Evolutionary conservation across 2,888 invertebrate species (phyloP).

Genomic region (Sphecodes monilicornis): DNA sequence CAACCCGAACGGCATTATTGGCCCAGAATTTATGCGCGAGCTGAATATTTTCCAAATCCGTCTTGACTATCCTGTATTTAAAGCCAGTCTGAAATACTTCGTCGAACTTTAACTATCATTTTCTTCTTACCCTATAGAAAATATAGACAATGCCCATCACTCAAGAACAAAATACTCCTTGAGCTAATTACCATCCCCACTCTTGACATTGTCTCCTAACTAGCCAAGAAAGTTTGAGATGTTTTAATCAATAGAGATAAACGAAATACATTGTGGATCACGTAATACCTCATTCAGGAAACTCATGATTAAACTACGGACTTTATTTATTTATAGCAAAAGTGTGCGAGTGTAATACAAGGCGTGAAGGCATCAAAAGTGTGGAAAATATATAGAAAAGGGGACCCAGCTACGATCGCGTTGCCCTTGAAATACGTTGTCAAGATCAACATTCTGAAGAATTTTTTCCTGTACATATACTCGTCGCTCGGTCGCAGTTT

Average conservation of each 20-base stretch:
- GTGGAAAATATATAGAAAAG: no score
- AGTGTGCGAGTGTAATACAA: no score
- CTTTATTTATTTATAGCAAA: background rate
- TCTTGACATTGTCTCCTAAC: background rate
- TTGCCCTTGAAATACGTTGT: no score
- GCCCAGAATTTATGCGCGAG: background rate
- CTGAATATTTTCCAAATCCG: background rate
- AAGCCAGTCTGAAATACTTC: background rate
- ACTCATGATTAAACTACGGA: background rate
- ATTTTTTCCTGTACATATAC: no score
- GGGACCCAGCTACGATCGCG: no score
- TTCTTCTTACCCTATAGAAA: background rate
- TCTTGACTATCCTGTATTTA: background rate
- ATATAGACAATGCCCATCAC: background rate
- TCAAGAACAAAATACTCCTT: background rate
- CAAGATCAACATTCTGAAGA: no score
- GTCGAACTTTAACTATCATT: slow-evolving; percentile 1
- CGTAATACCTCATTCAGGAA: background rate
- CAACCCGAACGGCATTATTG: background rate
- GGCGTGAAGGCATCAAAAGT: no score
- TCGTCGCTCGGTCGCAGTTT: no score
- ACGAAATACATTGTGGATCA: background rate
- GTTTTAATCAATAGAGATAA: background rate
- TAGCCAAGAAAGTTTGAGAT: background rate
- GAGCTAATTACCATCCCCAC: background rate